phyloP scores from a whole-genome alignment of 2,888 invertebrate species.

The Oscheius myriophilus region DNA sequence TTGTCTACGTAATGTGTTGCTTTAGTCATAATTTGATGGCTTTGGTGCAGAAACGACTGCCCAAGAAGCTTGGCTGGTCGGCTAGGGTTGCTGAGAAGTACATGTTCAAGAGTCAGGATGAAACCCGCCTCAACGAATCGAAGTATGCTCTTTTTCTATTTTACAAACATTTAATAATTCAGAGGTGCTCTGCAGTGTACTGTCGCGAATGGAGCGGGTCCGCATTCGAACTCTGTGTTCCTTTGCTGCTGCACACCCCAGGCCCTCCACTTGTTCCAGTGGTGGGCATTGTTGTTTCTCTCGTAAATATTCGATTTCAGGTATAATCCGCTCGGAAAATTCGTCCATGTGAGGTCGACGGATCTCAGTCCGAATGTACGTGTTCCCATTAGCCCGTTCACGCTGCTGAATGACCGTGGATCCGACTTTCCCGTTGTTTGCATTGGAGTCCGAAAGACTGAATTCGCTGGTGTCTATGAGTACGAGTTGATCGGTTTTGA shows the following conservation, averaged over 20 bases:
- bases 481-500: conserved; percentile 74
- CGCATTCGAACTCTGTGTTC: conserved; percentile 92
- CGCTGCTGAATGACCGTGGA: conserved; percentile 38
- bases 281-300: conserved; percentile 76
- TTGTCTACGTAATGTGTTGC: background rate
- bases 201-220: conserved; percentile 76
- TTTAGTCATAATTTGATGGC: conserved; percentile 51
- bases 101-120: conserved; percentile 89
- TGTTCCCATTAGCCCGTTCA: conserved; percentile 60
- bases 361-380: conserved; percentile 48
- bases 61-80: conserved; percentile 86
- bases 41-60: conserved; percentile 61
- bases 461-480: conserved; percentile 31
- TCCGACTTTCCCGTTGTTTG: conserved; percentile 95
- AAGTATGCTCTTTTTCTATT: conserved; percentile 74
- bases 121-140: conserved; percentile 90
- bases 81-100: conserved; percentile 90
- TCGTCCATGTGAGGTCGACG: conserved; percentile 85
- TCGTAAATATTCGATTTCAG: conserved; percentile 29
- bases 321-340: conserved; percentile 77
- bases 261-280: conserved; percentile 91
- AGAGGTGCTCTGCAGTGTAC: conserved; percentile 81
- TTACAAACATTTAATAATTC: conserved; percentile 11
- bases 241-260: conserved; percentile 91
- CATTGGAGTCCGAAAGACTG: conserved; percentile 81